These are phyloP conservation scores for Drosophila fungiperda DNA, from an alignment of 2,888 invertebrate species.

Conservation along the genomic window DNA sequence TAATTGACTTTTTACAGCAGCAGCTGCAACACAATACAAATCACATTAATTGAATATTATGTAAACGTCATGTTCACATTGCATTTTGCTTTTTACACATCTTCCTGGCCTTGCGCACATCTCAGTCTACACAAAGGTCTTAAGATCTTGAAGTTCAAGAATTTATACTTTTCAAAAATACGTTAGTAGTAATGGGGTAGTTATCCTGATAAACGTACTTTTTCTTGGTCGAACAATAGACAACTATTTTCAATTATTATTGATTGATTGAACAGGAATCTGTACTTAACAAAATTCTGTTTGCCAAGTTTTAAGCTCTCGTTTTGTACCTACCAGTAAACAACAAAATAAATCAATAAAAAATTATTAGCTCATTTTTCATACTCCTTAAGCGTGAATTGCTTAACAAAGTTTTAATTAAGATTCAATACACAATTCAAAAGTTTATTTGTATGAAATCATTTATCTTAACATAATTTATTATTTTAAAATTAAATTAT, in stretches of 20 bases:
- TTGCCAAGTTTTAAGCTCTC: background rate
- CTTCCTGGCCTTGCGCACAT: constrained; percentile 38
- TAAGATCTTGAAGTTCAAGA: constrained; percentile 2
- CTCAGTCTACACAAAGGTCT: constrained; percentile 12
- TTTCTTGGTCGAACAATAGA: background rate
- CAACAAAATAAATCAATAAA: background rate
- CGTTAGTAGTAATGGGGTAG: background rate
- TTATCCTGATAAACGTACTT: background rate
- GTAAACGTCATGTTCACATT: constrained; percentile 56
- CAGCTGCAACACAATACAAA: constrained; percentile 43
- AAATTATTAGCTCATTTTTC: constrained; percentile 10
- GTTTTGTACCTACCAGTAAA: background rate
- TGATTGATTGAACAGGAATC: background rate
- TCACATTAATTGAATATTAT: constrained; percentile 74
- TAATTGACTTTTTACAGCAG: constrained; percentile 70
- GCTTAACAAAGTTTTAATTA: background rate
- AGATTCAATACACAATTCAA: background rate
- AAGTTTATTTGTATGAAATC: too few relatives aligned
- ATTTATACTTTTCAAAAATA: background rate
- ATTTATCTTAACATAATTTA: background rate
- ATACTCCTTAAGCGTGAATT: background rate
- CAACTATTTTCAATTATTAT: background rate
- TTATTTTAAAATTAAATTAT: background rate
- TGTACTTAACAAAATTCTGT: background rate
- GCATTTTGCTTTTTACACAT: constrained; percentile 33